Base-by-base conservation (phyloP, 2,888 invertebrate species). In the Netelia virgata region DNA sequence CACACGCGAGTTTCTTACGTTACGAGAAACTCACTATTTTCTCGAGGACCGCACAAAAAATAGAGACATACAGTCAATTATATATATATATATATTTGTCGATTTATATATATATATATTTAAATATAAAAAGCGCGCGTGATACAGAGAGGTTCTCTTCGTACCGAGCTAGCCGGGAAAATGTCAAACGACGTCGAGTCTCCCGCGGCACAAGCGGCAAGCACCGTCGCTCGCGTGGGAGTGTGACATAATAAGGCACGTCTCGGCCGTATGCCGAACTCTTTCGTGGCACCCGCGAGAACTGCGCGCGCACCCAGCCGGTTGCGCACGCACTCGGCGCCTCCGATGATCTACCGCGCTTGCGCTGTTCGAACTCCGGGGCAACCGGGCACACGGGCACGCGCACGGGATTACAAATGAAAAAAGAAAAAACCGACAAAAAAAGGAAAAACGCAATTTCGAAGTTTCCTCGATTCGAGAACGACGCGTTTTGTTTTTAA, bases 241-340 rank as follows among this genome's bases (percentile, higher is more conserved):
- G 91, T 90, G 89, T 92, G 92, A 92, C 92, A 92, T 92, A 92
- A 92, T 90, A 91, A 87, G 87, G 86, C 86, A 74, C 82, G 88
- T 82, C 86, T 36, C 36, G 36, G 82, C 73, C 82, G 78, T 85
- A 70, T 82, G 81, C 87, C 61, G 73, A 77, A 82, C 76, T 68
- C 11, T 43, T 41, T 50, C n/a, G 23, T 78, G 77, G 61, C 72
- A 61, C 50, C 76, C 70, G 82, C 57, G 9, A 47, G 57, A 68
- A 61, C 69, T 23, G 73, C 47, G 47, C 47, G 47, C 47, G 47
- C 47, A 47, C 47, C 47, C 47, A 47, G 47, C 47, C 47, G n/a
- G 43, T 23, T 41, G 70, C 78, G 70, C 70, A 63, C 28, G 63
- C 78, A 70, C 41, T 18, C 10, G 69, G 70, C 63, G 53, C 61